phyloP scores from a whole-genome alignment of 2,888 invertebrate species.

The Erpobdella octoculata region DNA sequence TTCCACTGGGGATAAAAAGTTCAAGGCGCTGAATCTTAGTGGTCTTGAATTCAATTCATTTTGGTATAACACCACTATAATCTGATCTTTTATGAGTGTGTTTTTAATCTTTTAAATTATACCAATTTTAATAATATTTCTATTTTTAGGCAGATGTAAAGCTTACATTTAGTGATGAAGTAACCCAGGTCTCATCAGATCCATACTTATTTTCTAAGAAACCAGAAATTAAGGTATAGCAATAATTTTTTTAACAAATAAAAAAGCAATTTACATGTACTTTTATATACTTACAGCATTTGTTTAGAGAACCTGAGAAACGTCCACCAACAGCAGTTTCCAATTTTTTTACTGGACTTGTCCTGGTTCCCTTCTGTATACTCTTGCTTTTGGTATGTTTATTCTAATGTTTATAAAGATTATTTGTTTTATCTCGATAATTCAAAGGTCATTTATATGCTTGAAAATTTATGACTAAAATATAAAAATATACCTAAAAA shows the following conservation, averaged over 20 bases:
- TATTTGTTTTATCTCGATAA: no score
- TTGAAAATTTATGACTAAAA: no score
- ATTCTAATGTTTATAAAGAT: neutral
- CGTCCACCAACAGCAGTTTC: conserved; percentile 81
- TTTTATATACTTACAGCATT: conserved; percentile 57
- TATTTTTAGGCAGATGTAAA: conserved; percentile 60
- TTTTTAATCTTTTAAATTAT: neutral
- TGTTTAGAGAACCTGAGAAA: conserved; percentile 83
- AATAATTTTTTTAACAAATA: neutral
- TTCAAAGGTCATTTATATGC: no score
- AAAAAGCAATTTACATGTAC: neutral
- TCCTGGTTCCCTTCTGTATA: conserved; percentile 69
- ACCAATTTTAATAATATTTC: conserved; percentile 12
- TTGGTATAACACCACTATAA: no score
- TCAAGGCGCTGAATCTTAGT: no score
- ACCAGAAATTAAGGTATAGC: conserved; percentile 59
- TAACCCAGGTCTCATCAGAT: conserved; percentile 31
- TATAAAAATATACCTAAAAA: no score
- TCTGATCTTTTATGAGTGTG: neutral
- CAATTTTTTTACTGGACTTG: conserved; percentile 76
- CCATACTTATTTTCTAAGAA: conserved; percentile 53
- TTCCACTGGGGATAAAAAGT: no score
- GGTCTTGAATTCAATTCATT: no score
- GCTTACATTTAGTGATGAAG: conserved; percentile 61
- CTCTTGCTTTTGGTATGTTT: conserved; percentile 64